Evolutionary conservation across 2,888 invertebrate species (phyloP).

Genomic region (Linnaemya vulpina): DNA sequence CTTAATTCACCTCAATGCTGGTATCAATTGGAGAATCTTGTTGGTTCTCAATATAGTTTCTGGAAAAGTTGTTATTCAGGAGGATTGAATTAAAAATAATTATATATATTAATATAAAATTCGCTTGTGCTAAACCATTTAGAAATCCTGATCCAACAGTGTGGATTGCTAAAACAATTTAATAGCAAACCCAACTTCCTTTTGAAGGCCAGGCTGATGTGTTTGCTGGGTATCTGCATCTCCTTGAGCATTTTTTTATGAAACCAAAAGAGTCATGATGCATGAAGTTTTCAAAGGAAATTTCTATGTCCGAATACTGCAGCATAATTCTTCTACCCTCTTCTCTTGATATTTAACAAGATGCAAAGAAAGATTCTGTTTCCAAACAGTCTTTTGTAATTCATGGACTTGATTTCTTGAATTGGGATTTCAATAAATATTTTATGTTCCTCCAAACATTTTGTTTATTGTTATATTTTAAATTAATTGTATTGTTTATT

Average conservation of each 20-base stretch:
- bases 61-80: too few species aligned
- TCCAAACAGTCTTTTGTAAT: conserved; percentile 1
- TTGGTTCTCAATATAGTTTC: too few species aligned
- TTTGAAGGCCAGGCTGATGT: neutral
- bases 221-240: conserved; percentile 14
- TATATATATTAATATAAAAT: neutral
- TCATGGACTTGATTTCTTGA: conserved; percentile 54
- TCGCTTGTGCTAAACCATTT: too few species aligned
- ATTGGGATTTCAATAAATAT: conserved; percentile 16
- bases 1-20: too few species aligned
- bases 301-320: conserved; percentile 21
- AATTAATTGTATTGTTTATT: conserved; percentile 64
- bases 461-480: conserved; percentile 49
- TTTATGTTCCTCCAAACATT: conserved; percentile 36
- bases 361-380: conserved; percentile 46
- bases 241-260: conserved; percentile 26
- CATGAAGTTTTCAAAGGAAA: conserved; percentile 3
- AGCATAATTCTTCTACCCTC: conserved; percentile 46
- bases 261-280: conserved; percentile 33
- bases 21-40: too few species aligned
- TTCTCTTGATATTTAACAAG: conserved; percentile 57
- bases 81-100: too few species aligned
- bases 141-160: too few species aligned
- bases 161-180: neutral
- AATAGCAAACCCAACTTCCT: neutral